Evolutionary conservation across 1,140 invertebrate species (phyloP), one percentile per base, ranked within the genome.

Genomic region (Agraylea sexmaculata): DNA sequence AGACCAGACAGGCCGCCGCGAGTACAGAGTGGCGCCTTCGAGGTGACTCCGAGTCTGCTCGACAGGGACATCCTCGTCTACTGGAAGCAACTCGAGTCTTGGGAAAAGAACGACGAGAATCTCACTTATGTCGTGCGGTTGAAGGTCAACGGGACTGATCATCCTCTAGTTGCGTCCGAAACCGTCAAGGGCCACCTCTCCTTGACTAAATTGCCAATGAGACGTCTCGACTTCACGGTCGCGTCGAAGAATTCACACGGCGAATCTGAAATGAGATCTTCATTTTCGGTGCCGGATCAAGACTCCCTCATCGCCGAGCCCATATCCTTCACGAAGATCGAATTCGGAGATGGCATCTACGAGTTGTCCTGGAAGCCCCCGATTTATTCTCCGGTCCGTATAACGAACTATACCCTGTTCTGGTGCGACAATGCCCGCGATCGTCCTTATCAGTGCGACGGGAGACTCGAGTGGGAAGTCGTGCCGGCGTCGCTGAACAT

Each of bases 301-400:
- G 42, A 45, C 20, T 60, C 75, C 47, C 68, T 75, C 58, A 58
- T 69, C 37, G 58, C 66, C 18, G 68, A 72, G 46, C 71, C 79
- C 1, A 50, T 60, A 36, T 64, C 69, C 2, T 73, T 81, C 42
- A 78, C 76, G 3, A 83, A 81, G 55, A 75, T 79, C 11, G 73
- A 72, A 37, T 78, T 74, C 56, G 69, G 73, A 27, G 65, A 69
- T 53, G 74, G 76, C 18, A 60, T 70, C 3, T 83, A 80, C 57
- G 75, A 80, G 53, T 57, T 84, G 12, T 78, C 77, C 19, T 86
- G 82, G 82, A 69, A 73, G 37, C 59, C 62, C 20, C 71, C 73
- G 2, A 12, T 10, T 10, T 4, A 10, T 4, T 21, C 38, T 1
- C 22, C 39, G 11, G 15, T 35, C 3, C 8, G 8, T 10, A 10